Evolutionary conservation across 2,113 vertebrate genomes (phyloP).

Genomic region (Eubucco bourcierii): DNA sequence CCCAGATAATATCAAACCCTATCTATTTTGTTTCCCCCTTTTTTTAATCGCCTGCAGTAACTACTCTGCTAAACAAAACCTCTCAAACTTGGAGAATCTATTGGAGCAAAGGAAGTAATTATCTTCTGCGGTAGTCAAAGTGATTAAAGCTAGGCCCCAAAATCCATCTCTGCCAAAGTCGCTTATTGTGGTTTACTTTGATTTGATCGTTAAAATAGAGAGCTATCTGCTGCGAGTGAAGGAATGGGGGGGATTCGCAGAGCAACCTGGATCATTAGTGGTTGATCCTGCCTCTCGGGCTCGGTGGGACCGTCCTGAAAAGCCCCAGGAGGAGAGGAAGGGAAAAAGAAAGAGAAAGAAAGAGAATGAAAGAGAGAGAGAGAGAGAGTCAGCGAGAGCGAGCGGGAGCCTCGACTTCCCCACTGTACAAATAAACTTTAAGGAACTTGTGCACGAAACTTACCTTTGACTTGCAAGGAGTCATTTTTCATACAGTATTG

Average conservation of each 20-base stretch:
- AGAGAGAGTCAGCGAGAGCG: background rate
- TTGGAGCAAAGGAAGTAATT: constrained; percentile 79
- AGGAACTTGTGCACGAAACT: constrained; percentile 81
- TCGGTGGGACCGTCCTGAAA: constrained; percentile 46
- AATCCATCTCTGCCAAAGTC: constrained; percentile 70
- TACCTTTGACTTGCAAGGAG: constrained; percentile 85
- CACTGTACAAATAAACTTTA: constrained; percentile 76
- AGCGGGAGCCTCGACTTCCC: constrained; percentile 49
- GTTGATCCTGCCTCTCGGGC: constrained; percentile 42
- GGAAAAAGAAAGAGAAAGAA: background rate
- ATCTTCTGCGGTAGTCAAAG: constrained; percentile 72
- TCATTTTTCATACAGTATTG: constrained; percentile 82
- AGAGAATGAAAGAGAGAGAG: background rate
- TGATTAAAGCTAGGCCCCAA: constrained; percentile 79
- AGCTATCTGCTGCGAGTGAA: constrained; percentile 40
- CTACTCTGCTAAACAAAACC: constrained; percentile 64
- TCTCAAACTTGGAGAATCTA: constrained; percentile 60
- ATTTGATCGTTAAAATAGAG: constrained; percentile 65
- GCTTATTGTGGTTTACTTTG: constrained; percentile 62
- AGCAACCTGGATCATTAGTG: constrained; percentile 31
- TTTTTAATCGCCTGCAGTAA: constrained; percentile 43
- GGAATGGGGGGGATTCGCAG: constrained; percentile 24
- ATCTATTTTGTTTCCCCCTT: constrained; percentile 20
- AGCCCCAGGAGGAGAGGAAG: background rate
- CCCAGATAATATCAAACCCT: constrained; percentile 42